Conservation (phyloP, 2,113 vertebrate species). For the Euleptes europaea region DNA sequence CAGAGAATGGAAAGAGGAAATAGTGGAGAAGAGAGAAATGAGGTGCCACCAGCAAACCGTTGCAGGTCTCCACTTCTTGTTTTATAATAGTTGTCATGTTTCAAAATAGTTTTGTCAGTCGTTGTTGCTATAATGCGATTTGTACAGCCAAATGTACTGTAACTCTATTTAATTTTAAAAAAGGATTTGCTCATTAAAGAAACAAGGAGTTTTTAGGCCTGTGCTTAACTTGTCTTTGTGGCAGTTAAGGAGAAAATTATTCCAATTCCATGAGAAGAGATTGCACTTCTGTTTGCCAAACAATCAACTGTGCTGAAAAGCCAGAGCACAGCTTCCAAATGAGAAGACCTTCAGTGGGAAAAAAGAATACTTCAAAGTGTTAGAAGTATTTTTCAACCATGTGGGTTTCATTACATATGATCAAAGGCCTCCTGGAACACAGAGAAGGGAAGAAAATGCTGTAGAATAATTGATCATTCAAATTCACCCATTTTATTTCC, state of each 20-base stretch:
- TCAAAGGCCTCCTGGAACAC: neutral
- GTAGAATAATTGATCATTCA: neutral
- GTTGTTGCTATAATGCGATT: neutral
- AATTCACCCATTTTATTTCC: neutral
- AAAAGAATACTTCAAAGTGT: neutral
- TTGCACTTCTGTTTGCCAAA: neutral
- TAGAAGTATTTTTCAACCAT: neutral
- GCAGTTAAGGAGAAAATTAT: neutral
- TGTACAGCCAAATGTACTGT: neutral
- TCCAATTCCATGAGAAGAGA: neutral
- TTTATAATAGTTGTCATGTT: neutral
- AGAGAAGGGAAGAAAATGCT: neutral
- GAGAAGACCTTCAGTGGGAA: neutral
- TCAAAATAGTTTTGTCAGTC: neutral
- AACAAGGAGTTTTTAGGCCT: neutral
- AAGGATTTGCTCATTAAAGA: neutral
- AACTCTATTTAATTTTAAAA: neutral
- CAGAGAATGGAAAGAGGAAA: too few species aligned
- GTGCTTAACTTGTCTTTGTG: neutral
- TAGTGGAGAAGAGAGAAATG: too few species aligned
- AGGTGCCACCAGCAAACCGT: too few species aligned
- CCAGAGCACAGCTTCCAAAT: neutral
- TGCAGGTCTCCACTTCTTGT: neutral
- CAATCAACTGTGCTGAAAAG: neutral
- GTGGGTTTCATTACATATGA: slow-evolving; percentile 1